Evolutionary conservation across 2,888 invertebrate genomes (phyloP).

Genomic region (Anagyrus pseudococci): DNA sequence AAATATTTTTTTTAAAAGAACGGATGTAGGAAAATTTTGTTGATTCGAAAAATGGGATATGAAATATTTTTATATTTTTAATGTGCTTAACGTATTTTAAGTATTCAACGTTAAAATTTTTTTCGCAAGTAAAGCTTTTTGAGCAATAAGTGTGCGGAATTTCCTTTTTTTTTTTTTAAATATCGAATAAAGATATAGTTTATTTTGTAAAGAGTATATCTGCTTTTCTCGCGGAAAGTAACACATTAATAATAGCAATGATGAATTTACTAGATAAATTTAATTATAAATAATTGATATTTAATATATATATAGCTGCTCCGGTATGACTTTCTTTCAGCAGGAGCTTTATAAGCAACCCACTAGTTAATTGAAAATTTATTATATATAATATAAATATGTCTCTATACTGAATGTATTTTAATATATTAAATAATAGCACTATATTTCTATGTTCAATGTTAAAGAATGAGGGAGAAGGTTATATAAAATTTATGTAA

Average conservation of each 20-base stretch:
- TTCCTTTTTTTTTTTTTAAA: slow-evolving; percentile 11
- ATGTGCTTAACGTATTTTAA: neutral
- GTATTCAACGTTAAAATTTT: neutral
- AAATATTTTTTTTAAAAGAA: slow-evolving; percentile 3
- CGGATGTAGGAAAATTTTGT: neutral
- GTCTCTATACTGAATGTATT: slow-evolving; percentile 50
- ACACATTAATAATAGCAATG: slow-evolving; percentile 40
- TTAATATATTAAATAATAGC: slow-evolving; percentile 56
- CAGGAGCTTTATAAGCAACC: slow-evolving; percentile 36
- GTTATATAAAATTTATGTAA: slow-evolving; percentile 40
- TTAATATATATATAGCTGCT: slow-evolving; percentile 47
- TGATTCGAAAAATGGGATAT: neutral
- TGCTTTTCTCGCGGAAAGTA: slow-evolving; percentile 30
- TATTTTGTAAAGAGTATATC: slow-evolving; percentile 22
- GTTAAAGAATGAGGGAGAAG: slow-evolving; percentile 39
- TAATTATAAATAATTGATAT: slow-evolving; percentile 44
- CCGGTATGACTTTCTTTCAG: slow-evolving; percentile 44
- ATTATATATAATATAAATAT: slow-evolving; percentile 39
- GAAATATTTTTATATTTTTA: neutral
- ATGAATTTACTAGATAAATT: slow-evolving; percentile 45
- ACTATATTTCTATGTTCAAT: slow-evolving; percentile 46
- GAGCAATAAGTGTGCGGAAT: slow-evolving; percentile 19
- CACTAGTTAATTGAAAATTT: slow-evolving; percentile 32
- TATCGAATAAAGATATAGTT: slow-evolving; percentile 19
- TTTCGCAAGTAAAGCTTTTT: neutral